Evolutionary conservation across 2,888 invertebrate genomes (phyloP).

Genomic region (Polietes domitor): DNA sequence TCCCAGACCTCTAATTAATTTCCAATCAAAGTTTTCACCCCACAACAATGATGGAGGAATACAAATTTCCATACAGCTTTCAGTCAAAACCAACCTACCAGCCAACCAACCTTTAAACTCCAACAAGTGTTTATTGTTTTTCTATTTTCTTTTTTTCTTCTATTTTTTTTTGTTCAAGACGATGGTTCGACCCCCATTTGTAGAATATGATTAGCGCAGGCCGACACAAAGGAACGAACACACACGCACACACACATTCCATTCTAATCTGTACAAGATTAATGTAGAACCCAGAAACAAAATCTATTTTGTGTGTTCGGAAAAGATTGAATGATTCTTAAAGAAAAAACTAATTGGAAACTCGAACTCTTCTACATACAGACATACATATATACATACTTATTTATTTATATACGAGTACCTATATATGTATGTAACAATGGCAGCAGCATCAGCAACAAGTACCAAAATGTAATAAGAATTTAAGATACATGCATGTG

Average conservation of each 20-base stretch:
- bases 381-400: too few relatives aligned
- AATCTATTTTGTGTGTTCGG: constrained; percentile 8
- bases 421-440: background rate
- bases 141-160: constrained; percentile 25
- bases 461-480: background rate
- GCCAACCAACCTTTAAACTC: background rate
- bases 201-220: constrained; percentile 44
- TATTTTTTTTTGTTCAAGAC: constrained; percentile 17
- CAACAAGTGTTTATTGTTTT: constrained; percentile 15
- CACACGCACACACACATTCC: background rate
- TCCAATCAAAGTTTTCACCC: constrained; percentile 10
- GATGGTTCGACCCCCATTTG: constrained; percentile 47
- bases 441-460: background rate
- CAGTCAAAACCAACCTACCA: background rate
- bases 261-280: constrained; percentile 43
- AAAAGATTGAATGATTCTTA: background rate
- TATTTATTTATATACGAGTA: too few relatives aligned
- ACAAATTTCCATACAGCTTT: constrained; percentile 4
- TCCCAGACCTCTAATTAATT: constrained; percentile 33
- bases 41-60: background rate
- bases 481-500: background rate
- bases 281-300: constrained; percentile 39
- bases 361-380: constrained; percentile 27
- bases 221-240: constrained; percentile 22
- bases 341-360: constrained; percentile 45